These are phyloP conservation scores for Cydia amplana DNA, from an alignment of 1,140 invertebrate species.

Conservation along the genomic window DNA sequence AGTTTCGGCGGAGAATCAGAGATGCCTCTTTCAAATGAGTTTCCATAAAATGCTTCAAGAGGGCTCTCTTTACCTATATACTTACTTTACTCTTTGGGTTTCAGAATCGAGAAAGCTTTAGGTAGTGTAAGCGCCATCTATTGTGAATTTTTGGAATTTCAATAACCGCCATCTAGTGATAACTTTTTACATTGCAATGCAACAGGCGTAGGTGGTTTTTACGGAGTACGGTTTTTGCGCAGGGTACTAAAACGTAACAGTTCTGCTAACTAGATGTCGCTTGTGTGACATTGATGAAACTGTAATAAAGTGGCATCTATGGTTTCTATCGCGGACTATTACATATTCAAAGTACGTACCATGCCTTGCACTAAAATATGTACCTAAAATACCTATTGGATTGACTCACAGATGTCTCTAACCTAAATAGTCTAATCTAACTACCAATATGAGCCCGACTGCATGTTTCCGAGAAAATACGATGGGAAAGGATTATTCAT, in stretches of 20 bases:
- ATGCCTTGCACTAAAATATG: not conserved
- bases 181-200: not conserved
- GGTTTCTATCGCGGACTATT: not conserved
- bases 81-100: too few species aligned
- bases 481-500: too few species aligned
- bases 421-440: too few species aligned
- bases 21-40: too few species aligned
- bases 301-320: not conserved
- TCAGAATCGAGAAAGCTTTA: not conserved
- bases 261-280: not conserved
- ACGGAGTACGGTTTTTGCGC: too few species aligned
- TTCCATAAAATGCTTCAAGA: too few species aligned
- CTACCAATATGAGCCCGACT: too few species aligned
- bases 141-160: not conserved
- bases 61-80: too few species aligned
- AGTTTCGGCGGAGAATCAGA: too few species aligned
- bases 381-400: too few species aligned
- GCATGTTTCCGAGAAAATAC: too few species aligned
- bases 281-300: not conserved
- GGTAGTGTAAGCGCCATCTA: not conserved
- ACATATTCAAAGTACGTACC: not conserved
- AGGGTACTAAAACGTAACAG: not conserved
- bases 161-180: conserved; percentile 1
- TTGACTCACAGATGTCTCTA: not conserved
- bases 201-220: not conserved